Evolutionary conservation across 2,797 vertebrate genomes (phyloP), one percentile per base, ranked within the genome.

Genomic region (Synanceia verrucosa): DNA sequence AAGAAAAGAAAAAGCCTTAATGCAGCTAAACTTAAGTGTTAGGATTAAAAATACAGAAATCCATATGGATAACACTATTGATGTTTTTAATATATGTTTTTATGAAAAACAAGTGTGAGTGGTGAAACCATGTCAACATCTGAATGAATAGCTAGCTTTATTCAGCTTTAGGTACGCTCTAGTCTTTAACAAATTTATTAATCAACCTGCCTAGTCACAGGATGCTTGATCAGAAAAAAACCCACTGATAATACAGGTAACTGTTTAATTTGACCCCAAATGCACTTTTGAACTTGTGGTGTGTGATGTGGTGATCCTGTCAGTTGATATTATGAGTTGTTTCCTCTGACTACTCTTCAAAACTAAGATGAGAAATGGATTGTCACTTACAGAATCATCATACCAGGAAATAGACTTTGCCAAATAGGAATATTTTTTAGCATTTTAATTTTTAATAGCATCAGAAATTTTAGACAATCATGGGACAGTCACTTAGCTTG

Each of bases 71-170:
- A 82, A 86, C 79, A 76, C 72, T 81, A 76, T 87, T 75, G 65
- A 86, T 83, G 79, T 91, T 91, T 91, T 88, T 89, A 83, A 89
- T 90, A 81, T 88, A 88, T 90, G 79, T 92, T 90, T 86, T 83
- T 85, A 75, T 65, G 58, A 81, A 86, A 86, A 78, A 85, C 48
- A 26, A 82, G 82, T 78, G 79, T 67, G 87, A 89, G 89, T 86
- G 91, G 82, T 91, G 78, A 89, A 90, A 89, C 78, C 76, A 68
- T 87, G 70, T 77, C 61, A 65, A 69, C 77, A 77, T 81, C 58
- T 80, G 84, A 74, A 51, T 48, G 60, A 80, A 69, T 80, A 64
- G 41, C 64, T 72, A 73, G 66, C 70, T 77, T 78, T 50, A 60
- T 68, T 73, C 50, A 74, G 69, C 75, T 53, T 51, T 75, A 81